Evolutionary conservation across 35 echinoderm and acorn worm species (phyloP).

Genomic region (Ophioderma brevispina): DNA sequence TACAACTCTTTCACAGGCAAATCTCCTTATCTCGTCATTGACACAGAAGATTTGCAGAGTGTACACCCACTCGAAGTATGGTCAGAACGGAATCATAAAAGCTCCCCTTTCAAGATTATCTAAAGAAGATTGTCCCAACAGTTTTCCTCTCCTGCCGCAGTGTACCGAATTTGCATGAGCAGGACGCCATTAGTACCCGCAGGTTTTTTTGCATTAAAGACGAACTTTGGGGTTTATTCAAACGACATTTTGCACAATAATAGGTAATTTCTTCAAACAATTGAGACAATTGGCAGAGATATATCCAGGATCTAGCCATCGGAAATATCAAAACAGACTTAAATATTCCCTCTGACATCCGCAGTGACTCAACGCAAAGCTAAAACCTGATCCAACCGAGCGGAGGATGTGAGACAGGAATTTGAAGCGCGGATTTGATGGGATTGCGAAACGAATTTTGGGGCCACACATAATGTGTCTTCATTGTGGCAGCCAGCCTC

Average conservation of each 20-base stretch:
- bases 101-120: conserved; percentile 9
- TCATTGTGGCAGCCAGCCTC: conserved; percentile 8
- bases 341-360: conserved; percentile 27
- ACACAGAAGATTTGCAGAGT: not conserved
- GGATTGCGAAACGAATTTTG: conserved; percentile 67
- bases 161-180: conserved; percentile 29
- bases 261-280: conserved; percentile 30
- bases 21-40: no score
- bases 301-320: conserved; percentile 45
- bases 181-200: conserved; percentile 67
- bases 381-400: conserved; percentile 32
- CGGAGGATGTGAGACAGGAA: conserved; percentile 53
- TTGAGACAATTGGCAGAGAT: conserved; percentile 30
- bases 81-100: conserved; percentile 20
- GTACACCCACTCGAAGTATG: not conserved
- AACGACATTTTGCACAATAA: conserved; percentile 35
- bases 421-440: conserved; percentile 70
- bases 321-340: conserved; percentile 48
- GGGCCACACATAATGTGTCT: conserved; percentile 22
- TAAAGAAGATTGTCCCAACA: not conserved
- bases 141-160: not conserved
- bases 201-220: conserved; percentile 77
- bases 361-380: not conserved
- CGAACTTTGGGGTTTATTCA: not conserved
- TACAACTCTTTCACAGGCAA: not conserved